These are phyloP conservation scores for Trialeurodes vaporariorum DNA, from an alignment of 1,140 invertebrate genomes.

Conservation along the genomic window DNA sequence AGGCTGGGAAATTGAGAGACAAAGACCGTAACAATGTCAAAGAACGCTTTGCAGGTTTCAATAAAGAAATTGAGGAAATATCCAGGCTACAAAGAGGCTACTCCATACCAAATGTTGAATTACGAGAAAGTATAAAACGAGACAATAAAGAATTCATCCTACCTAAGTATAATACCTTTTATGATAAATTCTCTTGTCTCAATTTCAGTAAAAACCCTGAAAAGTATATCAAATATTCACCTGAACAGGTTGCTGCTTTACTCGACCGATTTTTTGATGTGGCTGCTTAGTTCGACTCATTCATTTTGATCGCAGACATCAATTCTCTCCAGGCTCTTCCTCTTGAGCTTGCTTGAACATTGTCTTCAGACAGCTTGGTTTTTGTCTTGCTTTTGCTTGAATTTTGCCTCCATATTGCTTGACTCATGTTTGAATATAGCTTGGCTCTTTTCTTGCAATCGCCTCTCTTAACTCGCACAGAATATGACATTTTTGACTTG, in stretches of 20 bases:
- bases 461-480: too few relatives aligned
- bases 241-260: slow-evolving; percentile 62
- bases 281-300: slow-evolving; percentile 47
- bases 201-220: slow-evolving; percentile 86
- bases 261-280: slow-evolving; percentile 82
- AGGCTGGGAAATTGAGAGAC: slow-evolving; percentile 64
- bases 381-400: too few relatives aligned
- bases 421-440: too few relatives aligned
- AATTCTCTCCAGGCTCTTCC: too few relatives aligned
- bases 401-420: too few relatives aligned
- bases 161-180: slow-evolving; percentile 69
- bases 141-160: slow-evolving; percentile 78
- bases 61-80: slow-evolving; percentile 89
- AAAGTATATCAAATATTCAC: slow-evolving; percentile 89
- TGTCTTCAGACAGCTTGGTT: too few relatives aligned
- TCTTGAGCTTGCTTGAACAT: too few relatives aligned
- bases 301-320: too few relatives aligned
- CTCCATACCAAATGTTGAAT: slow-evolving; percentile 81
- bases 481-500: too few relatives aligned
- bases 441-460: too few relatives aligned
- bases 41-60: slow-evolving; percentile 85
- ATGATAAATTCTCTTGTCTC: slow-evolving; percentile 54
- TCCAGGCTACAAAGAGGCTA: slow-evolving; percentile 74
- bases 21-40: slow-evolving; percentile 85
- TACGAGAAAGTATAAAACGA: slow-evolving; percentile 66